These are phyloP conservation scores for Perccottus glenii DNA, from an alignment of 2,113 vertebrate species.

Conservation along the genomic window DNA sequence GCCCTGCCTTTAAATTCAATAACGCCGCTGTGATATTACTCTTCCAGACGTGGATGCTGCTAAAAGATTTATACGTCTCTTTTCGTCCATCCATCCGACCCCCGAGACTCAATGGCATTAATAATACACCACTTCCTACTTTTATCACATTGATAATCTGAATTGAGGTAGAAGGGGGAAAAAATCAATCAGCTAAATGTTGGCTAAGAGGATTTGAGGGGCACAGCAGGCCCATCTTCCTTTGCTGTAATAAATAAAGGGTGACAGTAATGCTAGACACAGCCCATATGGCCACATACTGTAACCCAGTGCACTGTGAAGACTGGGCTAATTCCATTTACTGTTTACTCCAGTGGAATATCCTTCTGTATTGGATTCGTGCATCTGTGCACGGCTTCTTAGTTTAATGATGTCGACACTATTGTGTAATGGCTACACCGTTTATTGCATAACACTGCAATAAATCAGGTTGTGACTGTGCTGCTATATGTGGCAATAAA, in stretches of 20 bases:
- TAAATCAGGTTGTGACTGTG: background rate
- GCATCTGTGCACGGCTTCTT: constrained; percentile 14
- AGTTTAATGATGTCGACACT: constrained; percentile 21
- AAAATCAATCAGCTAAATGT: constrained; percentile 76
- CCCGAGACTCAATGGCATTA: constrained; percentile 37
- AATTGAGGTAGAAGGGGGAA: constrained; percentile 38
- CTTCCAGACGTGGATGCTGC: constrained; percentile 40
- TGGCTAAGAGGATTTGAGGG: constrained; percentile 72
- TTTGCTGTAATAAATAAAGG: constrained; percentile 58
- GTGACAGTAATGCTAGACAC: constrained; percentile 70
- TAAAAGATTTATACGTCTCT: constrained; percentile 57
- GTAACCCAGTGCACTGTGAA: constrained; percentile 44
- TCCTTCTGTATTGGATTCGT: constrained; percentile 43
- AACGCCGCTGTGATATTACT: constrained; percentile 39
- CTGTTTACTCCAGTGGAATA: constrained; percentile 39
- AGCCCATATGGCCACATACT: constrained; percentile 66
- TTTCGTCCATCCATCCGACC: constrained; percentile 38
- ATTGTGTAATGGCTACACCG: constrained; percentile 11
- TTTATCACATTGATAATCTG: constrained; percentile 66
- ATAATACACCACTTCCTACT: constrained; percentile 62
- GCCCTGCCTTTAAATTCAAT: constrained; percentile 55
- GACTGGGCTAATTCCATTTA: constrained; percentile 55
- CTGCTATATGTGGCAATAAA: background rate
- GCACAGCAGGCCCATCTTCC: constrained; percentile 49
- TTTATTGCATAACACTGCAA: constrained; percentile 12